phyloP scores from a whole-genome alignment of 2,888 invertebrate species.

The Chironomus tentans region DNA sequence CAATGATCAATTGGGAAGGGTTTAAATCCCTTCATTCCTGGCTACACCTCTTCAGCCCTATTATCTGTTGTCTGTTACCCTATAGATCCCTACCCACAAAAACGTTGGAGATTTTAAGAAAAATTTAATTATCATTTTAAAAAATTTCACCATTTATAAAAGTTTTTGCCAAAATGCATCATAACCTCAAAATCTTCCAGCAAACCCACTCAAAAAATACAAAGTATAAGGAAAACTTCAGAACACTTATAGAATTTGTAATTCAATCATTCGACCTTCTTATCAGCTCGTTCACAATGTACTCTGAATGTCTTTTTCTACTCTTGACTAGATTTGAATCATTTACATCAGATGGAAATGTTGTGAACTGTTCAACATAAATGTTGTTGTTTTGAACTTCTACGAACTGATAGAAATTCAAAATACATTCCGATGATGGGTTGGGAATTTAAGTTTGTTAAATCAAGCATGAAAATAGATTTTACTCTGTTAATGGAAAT shows the following conservation, averaged over 20 bases:
- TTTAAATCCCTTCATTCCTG: too few relatives aligned
- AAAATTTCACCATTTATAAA: too few relatives aligned
- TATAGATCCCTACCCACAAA: too few relatives aligned
- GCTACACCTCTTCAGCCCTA: too few relatives aligned
- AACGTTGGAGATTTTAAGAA: too few relatives aligned
- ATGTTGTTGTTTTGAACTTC: background rate
- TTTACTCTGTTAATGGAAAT: background rate
- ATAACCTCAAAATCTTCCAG: too few relatives aligned
- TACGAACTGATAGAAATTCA: background rate
- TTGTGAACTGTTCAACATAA: background rate
- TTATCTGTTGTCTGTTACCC: too few relatives aligned
- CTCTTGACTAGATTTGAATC: too few relatives aligned
- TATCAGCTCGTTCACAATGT: background rate
- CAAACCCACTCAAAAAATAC: background rate
- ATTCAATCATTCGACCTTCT: background rate
- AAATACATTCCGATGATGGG: background rate
- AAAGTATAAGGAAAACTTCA: background rate
- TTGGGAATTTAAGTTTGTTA: background rate
- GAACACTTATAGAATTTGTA: conserved; percentile 24
- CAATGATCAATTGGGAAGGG: too few relatives aligned
- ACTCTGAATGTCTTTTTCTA: background rate
- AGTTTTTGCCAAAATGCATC: too few relatives aligned
- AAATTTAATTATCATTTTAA: too few relatives aligned
- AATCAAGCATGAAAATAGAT: background rate
- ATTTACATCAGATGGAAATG: background rate